Evolutionary conservation across 2,113 vertebrate species (phyloP).

Genomic region (Thomomys bottae): DNA sequence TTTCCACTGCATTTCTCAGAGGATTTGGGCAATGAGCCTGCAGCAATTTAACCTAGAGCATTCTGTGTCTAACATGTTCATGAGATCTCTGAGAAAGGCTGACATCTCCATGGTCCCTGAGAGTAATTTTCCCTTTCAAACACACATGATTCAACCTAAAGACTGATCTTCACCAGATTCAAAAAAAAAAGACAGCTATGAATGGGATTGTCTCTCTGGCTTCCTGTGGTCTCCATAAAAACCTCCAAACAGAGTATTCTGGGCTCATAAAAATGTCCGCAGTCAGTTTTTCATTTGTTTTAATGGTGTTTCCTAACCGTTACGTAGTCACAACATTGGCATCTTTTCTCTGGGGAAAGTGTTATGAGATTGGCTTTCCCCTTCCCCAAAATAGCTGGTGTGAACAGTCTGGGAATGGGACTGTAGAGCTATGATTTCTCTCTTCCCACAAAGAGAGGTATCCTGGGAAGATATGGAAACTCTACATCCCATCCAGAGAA

Average conservation of each 20-base stretch:
- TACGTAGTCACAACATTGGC: constrained; percentile 28
- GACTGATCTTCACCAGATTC: constrained; percentile 26
- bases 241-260: constrained; percentile 63
- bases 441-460: constrained; percentile 29
- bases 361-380: constrained; percentile 47
- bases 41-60: neutral
- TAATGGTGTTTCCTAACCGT: constrained; percentile 63
- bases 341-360: constrained; percentile 72
- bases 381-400: constrained; percentile 65
- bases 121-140: constrained; percentile 29
- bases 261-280: constrained; percentile 77
- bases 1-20: neutral
- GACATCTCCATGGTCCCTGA: neutral
- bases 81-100: neutral
- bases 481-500: neutral
- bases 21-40: neutral
- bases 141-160: neutral
- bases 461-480: neutral
- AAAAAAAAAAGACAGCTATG: constrained; percentile 47
- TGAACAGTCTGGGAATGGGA: neutral
- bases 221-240: constrained; percentile 80
- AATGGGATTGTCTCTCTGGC: constrained; percentile 73
- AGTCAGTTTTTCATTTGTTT: constrained; percentile 74
- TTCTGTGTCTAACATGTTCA: neutral
- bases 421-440: neutral